Conservation (phyloP, 2,888 invertebrate genomes). For the Mechanitis mazaeus region DNA sequence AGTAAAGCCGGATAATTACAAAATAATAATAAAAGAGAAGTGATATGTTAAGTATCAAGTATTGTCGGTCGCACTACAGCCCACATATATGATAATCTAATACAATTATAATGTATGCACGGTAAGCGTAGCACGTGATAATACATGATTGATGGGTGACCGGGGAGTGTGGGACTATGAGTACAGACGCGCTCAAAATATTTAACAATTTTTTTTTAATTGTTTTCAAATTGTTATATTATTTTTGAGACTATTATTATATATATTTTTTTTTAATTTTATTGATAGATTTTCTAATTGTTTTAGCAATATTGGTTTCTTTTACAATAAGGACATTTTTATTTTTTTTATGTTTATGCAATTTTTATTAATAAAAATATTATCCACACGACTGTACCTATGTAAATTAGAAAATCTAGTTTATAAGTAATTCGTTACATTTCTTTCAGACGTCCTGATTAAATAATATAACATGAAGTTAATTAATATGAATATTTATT, state of each 20-base stretch:
- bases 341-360: neutral
- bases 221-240: too few species aligned
- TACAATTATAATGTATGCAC: constrained; percentile 62
- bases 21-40: neutral
- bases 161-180: constrained; percentile 49
- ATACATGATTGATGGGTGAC: constrained; percentile 54
- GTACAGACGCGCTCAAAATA: constrained; percentile 14
- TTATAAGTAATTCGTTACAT: constrained; percentile 31
- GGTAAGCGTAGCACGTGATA: constrained; percentile 50
- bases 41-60: constrained; percentile 32
- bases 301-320: neutral
- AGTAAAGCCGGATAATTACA: too few species aligned
- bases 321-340: neutral
- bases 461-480: neutral
- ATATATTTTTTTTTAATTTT: neutral
- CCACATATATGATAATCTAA: constrained; percentile 50
- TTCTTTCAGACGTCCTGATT: constrained; percentile 19
- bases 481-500: constrained; percentile 5
- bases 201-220: neutral
- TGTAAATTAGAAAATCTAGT: constrained; percentile 35
- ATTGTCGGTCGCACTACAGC: constrained; percentile 22
- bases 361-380: constrained; percentile 5
- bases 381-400: constrained; percentile 30
- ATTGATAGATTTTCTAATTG: neutral
- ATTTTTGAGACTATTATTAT: too few species aligned